Conservation (phyloP, 2,797 vertebrate species). For the Hephaestus fuliginosus region DNA sequence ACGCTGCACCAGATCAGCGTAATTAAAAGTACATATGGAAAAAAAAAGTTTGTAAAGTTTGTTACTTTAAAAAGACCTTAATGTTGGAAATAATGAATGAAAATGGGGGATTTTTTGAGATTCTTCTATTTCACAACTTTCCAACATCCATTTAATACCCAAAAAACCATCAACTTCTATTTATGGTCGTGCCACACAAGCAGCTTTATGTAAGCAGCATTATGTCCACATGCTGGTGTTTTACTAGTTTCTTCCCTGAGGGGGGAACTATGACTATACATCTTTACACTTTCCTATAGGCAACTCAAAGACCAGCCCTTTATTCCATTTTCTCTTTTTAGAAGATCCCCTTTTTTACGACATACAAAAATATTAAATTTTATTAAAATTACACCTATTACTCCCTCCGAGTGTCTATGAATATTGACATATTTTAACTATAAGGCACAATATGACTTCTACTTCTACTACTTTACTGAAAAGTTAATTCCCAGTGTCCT, state of each 20-base stretch:
- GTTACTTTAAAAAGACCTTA: background rate
- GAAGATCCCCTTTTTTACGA: background rate
- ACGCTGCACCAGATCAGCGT: slow-evolving; percentile 23
- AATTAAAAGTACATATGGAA: slow-evolving; percentile 17
- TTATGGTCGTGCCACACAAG: background rate
- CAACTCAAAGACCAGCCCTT: background rate
- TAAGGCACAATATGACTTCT: background rate
- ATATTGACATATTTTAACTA: background rate
- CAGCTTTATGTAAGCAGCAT: background rate
- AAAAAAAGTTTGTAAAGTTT: background rate
- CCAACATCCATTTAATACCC: background rate
- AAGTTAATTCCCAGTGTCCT: background rate
- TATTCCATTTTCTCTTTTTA: background rate
- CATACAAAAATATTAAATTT: background rate
- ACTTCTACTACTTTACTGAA: background rate
- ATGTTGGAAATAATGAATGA: background rate
- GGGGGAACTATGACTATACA: background rate
- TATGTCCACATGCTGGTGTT: background rate
- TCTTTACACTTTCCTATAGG: background rate
- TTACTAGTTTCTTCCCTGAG: slow-evolving; percentile 1
- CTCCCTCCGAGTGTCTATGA: background rate
- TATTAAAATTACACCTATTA: background rate
- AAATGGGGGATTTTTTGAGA: background rate
- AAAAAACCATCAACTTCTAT: background rate
- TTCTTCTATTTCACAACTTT: background rate